These are phyloP conservation scores for Melanocharis versteri DNA, from an alignment of 2,113 vertebrate species.

Conservation along the genomic window DNA sequence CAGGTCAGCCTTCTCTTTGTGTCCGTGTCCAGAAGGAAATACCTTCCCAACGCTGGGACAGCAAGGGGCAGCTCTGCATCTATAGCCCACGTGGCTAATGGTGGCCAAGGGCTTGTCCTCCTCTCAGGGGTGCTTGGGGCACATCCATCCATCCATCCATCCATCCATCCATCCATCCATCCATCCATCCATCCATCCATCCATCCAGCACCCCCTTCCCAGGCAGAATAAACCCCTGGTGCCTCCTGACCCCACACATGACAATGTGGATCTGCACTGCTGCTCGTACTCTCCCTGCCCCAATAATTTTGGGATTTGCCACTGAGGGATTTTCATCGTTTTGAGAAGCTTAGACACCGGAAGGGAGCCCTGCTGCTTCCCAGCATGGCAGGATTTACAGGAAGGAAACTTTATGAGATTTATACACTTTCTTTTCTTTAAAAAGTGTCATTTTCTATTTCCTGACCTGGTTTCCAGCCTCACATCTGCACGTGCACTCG, in stretches of 20 bases:
- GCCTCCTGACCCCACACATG: neutral
- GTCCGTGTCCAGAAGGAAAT: neutral
- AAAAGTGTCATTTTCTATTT: neutral
- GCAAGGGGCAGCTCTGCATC: neutral
- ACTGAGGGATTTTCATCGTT: neutral
- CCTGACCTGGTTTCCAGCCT: conserved; percentile 28
- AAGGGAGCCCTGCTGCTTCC: neutral
- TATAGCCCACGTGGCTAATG: neutral
- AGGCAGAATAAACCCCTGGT: neutral
- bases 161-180: too few relatives aligned
- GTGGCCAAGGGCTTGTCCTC: neutral
- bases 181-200: too few relatives aligned
- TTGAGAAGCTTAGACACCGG: neutral
- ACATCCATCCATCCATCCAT: neutral
- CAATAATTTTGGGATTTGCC: conserved; percentile 33
- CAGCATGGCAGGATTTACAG: neutral
- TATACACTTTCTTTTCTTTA: neutral
- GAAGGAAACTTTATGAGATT: neutral
- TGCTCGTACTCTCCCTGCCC: neutral
- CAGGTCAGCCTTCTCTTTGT: neutral
- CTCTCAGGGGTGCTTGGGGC: neutral
- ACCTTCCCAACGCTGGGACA: neutral
- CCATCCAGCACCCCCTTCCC: neutral
- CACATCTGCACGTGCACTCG: accelerated
- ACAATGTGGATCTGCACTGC: neutral